Conservation (phyloP, 2,113 vertebrate genomes). For the Ophthalmolycus amberensis region DNA sequence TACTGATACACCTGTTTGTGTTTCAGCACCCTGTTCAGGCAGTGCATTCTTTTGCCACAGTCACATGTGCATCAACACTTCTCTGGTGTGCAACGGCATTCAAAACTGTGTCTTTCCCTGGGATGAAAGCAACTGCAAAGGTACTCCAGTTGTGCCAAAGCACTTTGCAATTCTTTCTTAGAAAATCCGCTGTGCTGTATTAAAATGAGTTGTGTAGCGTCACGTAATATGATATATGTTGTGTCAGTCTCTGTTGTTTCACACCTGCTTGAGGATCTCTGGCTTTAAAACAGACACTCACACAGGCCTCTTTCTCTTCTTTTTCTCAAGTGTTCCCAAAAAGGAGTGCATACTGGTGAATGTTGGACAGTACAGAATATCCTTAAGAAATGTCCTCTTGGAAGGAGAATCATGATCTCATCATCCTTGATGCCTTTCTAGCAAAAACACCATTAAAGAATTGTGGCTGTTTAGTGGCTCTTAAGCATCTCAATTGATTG, state of each 20-base stretch:
- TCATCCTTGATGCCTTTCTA: slow-evolving; percentile 22
- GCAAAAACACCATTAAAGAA: slow-evolving; percentile 19
- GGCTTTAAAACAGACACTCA: not conserved
- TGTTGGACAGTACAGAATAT: not conserved
- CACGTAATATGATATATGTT: slow-evolving; percentile 1
- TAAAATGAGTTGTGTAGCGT: slow-evolving; percentile 4
- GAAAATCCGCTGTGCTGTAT: not conserved
- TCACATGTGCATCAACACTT: slow-evolving; percentile 99
- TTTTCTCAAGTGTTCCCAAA: not conserved
- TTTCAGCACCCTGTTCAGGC: slow-evolving; percentile 89
- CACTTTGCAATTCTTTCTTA: not conserved
- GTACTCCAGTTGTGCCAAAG: slow-evolving; percentile 71
- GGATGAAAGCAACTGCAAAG: slow-evolving; percentile 97
- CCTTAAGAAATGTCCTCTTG: not conserved
- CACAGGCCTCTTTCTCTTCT: not conserved
- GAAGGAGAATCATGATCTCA: slow-evolving; percentile 10
- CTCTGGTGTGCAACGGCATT: slow-evolving; percentile 95
- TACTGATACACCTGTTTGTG: slow-evolving; percentile 27
- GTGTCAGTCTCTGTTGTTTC: slow-evolving; percentile 6
- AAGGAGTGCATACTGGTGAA: not conserved
- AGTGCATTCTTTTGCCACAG: slow-evolving; percentile 95
- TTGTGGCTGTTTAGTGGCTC: slow-evolving; percentile 29
- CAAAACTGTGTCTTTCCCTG: slow-evolving; percentile 98
- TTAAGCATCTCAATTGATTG: slow-evolving; percentile 4
- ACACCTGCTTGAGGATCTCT: slow-evolving; percentile 19